phyloP scores from a whole-genome alignment of 2,113 vertebrate species.

The Anhinga rufa region DNA sequence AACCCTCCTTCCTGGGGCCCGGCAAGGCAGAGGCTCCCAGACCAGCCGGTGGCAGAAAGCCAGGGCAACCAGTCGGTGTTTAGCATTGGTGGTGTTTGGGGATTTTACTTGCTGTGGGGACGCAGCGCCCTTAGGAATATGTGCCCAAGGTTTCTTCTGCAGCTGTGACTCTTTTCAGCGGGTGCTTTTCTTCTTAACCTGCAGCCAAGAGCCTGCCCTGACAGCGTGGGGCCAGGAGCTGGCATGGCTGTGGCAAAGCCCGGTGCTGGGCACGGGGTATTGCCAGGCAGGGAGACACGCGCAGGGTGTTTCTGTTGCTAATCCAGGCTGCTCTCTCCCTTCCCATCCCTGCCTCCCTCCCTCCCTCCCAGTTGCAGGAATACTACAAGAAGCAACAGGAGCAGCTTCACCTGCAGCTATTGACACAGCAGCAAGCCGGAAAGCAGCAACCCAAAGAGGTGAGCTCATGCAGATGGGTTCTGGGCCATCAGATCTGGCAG shows the following conservation, averaged over 20 bases:
- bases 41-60: too few relatives aligned
- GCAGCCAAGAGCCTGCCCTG: neutral
- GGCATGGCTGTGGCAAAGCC: neutral
- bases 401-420: slow-evolving; percentile 95
- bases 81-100: neutral
- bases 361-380: slow-evolving; percentile 86
- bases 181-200: neutral
- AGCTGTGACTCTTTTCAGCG: neutral
- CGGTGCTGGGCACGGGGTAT: fast-evolving
- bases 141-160: neutral
- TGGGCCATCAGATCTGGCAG: neutral
- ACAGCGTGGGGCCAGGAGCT: neutral
- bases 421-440: slow-evolving; percentile 94
- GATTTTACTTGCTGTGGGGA: neutral
- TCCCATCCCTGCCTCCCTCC: neutral
- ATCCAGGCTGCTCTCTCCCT: neutral
- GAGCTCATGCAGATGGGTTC: slow-evolving; percentile 22
- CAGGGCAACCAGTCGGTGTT: neutral
- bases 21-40: neutral
- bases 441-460: slow-evolving; percentile 96
- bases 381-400: slow-evolving; percentile 99
- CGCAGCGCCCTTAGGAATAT: neutral
- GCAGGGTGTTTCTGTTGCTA: neutral
- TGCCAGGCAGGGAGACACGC: neutral
- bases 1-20: neutral